Base-by-base conservation (phyloP, 2,888 invertebrate species). In the Xestia c-nigrum region DNA sequence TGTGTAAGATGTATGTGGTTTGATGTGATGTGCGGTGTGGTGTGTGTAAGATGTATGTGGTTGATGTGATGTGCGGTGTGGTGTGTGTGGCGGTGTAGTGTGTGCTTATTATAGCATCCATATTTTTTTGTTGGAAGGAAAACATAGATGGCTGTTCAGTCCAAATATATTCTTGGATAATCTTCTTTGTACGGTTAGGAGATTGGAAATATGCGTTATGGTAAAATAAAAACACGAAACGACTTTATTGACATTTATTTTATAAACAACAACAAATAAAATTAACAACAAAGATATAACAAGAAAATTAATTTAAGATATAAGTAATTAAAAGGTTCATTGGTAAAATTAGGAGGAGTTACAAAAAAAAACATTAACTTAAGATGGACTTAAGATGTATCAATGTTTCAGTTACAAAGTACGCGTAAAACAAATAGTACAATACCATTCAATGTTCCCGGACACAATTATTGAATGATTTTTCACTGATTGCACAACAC, bases 401-500 rank as follows among this genome's bases (percentile, higher is more conserved):
- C 5, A 50, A 21, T 52, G 6, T 55, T n/a, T 52, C 52, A 24
- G 64, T 61, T 63, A 46, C 3, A 24, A 24, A 59, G 9, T 59
- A 59, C 7, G 2, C 24, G 19, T 3, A 14, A n/a, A 66, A 72
- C 63, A 66, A 75, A 72, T 72, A 66, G 63, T 76, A 57, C 52
- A 40, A 71, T 63, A 69, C n/a, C 12, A 61, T 12, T 69, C 24
- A 43, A 46, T 63, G n/a, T 69, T 63, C 40, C 63, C 72, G 55
- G 43, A 57, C 55, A 21, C 63, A 80, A 76, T 75, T 74, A 73
- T 76, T 72, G 74, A 81, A 84, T 82, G 68, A 68, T 85, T 85
- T 87, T 73, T 75, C 81, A 71, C 72, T 65, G 71, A 75, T 92
- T 91, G 74, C 90, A 83, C 85, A 91, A 91, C 87, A 87, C 81